Base-by-base conservation (phyloP, 2,797 vertebrate genomes). In the Synanceia verrucosa region DNA sequence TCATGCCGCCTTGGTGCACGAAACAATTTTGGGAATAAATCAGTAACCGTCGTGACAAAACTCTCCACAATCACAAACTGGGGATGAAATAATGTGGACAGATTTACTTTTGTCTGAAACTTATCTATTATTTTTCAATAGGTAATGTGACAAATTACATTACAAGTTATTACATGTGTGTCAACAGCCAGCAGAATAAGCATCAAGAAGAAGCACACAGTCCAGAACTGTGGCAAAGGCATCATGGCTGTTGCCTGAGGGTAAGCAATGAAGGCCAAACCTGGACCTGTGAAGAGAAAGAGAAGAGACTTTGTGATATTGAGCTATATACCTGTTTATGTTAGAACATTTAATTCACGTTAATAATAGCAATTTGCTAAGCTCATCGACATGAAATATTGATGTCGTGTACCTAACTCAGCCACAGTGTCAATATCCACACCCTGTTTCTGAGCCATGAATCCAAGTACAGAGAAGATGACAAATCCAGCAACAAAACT, bases 141-240 rank as follows among this genome's bases (percentile, higher is more conserved):
- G 37, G 4, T 39, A 39, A 39, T 39, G 37, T 2, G 37, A 39
- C 2, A 16, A 39, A 4, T 29, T n/a, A n/a, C n/a, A n/a, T n/a
- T n/a, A n/a, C n/a, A n/a, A n/a, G 28, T 29, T 29, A 39, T 39
- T 50, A 96, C 96, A 89, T 96, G 94, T 60, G 95, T 95, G 82
- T 97, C 96, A 56, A 96, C 79, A 28, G 92, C 92, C 55, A 91
- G 65, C 2, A 92, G 47, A 53, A 92, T 39, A 10, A 92, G 78
- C 89, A 93, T 92, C 39, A 91, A 70, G 78, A 93, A 92, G 52
- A 93, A 92, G 50, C 85, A 90, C 19, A 66, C 43, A 2, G 73
- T 82, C 92, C 90, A 92, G 3, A 93, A 46, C 55, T 91, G 86
- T 33, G 91, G 87, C 0, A 87, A n/a, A 33, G 90, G 89, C 78